These are phyloP conservation scores for Acanthiza pusilla DNA, from an alignment of 2,797 vertebrate genomes.

Conservation along the genomic window DNA sequence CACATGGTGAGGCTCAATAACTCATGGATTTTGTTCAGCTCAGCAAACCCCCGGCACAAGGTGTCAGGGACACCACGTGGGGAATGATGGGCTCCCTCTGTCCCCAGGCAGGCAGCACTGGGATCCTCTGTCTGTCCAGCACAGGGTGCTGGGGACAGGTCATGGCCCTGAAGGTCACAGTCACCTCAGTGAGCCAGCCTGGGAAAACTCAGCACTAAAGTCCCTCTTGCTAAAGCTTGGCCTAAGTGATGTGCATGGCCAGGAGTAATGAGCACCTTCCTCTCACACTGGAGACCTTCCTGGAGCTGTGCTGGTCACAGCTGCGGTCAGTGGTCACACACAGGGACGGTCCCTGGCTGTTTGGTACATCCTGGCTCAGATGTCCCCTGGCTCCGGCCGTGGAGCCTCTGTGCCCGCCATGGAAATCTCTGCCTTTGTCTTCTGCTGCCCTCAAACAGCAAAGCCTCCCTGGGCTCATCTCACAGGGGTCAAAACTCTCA, in stretches of 20 bases:
- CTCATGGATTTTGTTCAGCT: not conserved
- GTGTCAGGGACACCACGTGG: not conserved
- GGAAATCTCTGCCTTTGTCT: not conserved
- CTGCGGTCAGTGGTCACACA: not conserved
- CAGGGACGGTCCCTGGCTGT: not conserved
- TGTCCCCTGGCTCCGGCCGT: not conserved
- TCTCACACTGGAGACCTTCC: not conserved
- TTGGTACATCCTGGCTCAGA: not conserved
- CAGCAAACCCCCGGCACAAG: no score
- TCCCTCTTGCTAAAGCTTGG: not conserved
- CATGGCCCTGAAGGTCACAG: not conserved
- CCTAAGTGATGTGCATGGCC: fast-evolving
- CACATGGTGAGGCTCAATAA: not conserved
- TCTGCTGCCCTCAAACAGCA: not conserved
- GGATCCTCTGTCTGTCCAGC: not conserved
- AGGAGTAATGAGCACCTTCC: not conserved
- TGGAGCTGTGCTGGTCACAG: fast-evolving
- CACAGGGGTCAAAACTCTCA: not conserved
- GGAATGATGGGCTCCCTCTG: not conserved
- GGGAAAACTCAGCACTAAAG: not conserved
- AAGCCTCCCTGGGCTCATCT: not conserved
- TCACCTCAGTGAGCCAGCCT: not conserved
- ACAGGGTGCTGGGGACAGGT: fast-evolving
- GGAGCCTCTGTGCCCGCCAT: fast-evolving
- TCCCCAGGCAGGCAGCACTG: fast-evolving